Conservation (phyloP, 2,797 vertebrate genomes). For the Tinamus major region DNA sequence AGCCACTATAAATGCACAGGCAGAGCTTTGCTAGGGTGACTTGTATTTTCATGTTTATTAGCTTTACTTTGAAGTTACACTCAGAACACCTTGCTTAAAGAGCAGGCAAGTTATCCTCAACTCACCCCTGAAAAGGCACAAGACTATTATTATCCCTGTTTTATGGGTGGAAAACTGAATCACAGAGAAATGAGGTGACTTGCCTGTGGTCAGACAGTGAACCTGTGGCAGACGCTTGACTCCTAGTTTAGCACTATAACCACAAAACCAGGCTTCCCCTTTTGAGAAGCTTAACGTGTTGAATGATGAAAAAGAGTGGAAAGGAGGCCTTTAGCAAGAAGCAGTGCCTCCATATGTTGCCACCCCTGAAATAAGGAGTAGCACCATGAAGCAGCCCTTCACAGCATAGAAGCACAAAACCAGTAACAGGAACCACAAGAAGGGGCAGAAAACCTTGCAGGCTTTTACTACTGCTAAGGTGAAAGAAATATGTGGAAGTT, state of each 20-base stretch:
- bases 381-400: not conserved
- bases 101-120: not conserved
- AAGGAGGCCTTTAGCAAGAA: not conserved
- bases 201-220: not conserved
- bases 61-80: conserved; percentile 43
- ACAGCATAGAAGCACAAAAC: not conserved
- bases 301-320: not conserved
- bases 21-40: not conserved
- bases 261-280: not conserved
- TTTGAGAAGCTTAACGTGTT: not conserved
- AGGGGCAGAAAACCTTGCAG: not conserved
- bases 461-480: not conserved
- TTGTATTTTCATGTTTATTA: conserved; percentile 2
- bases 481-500: not conserved
- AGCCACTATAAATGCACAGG: not conserved
- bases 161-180: not conserved
- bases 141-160: not conserved
- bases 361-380: not conserved
- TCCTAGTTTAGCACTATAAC: not conserved
- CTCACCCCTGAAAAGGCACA: not conserved
- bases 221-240: not conserved
- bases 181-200: not conserved
- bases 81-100: not conserved
- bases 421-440: not conserved
- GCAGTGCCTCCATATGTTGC: not conserved